These are phyloP conservation scores for Lepidocyrtinus sp. DNA, from an alignment of 2,888 invertebrate genomes.

Conservation along the genomic window DNA sequence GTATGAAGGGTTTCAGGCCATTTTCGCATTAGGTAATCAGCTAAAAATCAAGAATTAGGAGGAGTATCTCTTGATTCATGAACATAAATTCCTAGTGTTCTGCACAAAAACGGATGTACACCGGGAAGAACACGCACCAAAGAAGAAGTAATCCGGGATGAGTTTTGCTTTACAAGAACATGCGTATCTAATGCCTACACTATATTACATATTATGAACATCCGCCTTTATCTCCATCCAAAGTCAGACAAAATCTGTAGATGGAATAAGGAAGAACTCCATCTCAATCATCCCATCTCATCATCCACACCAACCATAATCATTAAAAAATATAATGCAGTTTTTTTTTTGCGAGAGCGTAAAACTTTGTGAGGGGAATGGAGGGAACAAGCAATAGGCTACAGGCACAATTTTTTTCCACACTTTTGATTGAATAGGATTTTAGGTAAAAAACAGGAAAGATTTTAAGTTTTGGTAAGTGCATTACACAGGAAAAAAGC, in stretches of 20 bases:
- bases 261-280: not conserved
- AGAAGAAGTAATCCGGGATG: not conserved
- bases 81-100: no score
- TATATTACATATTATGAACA: not conserved
- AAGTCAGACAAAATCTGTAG: not conserved
- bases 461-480: no score
- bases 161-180: not conserved
- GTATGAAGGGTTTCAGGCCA: not conserved
- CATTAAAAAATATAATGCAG: slow-evolving; percentile 45
- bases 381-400: slow-evolving; percentile 19
- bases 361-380: slow-evolving; percentile 27
- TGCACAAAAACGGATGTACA: not conserved
- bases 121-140: not conserved
- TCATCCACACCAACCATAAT: slow-evolving; percentile 36
- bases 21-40: not conserved
- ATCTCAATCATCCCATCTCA: slow-evolving; percentile 12
- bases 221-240: not conserved
- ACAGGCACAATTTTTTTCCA: slow-evolving; percentile 28
- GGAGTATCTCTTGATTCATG: no score
- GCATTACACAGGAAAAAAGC: no score
- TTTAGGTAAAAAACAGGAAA: no score
- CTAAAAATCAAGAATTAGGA: not conserved
- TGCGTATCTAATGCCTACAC: not conserved
- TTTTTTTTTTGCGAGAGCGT: no score
- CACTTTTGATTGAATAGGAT: no score